A percentile compares a stretch with the other conserved stretches of the same genome.
These are phyloP conservation scores for Antedon bifida DNA, from an alignment of 35 echinoderm and acorn worm genomes.

Conservation along the genomic window DNA sequence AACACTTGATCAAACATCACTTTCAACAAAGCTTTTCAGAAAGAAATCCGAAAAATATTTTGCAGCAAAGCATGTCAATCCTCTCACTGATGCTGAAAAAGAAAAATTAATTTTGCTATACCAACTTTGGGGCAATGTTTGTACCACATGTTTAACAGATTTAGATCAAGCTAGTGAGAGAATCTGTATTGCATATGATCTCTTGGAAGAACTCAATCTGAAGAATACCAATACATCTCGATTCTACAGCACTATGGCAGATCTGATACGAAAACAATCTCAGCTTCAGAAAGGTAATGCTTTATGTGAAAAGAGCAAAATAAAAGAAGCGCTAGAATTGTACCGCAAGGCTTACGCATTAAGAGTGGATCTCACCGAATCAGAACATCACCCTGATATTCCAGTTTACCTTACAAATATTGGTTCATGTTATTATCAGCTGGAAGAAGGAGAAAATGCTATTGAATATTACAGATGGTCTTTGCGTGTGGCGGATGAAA, in stretches of 20 bases:
- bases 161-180: background rate
- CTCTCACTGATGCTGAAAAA: background rate
- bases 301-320: background rate
- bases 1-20: background rate
- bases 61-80: background rate
- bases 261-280: background rate
- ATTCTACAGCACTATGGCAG: background rate
- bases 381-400: conserved; percentile 51
- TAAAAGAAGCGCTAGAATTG: conserved; percentile 38
- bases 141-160: background rate
- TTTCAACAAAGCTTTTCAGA: background rate
- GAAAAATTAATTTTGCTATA: background rate
- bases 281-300: background rate
- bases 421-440: conserved; percentile 67
- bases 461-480: conserved; percentile 55
- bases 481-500: conserved; percentile 32
- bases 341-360: conserved; percentile 54
- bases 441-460: conserved; percentile 48
- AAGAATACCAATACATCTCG: background rate
- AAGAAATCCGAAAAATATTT: background rate
- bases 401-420: conserved; percentile 56
- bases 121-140: background rate
- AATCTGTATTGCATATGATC: background rate
- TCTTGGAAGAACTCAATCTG: background rate
- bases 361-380: conserved; percentile 27